These are phyloP conservation scores for Neoascia interrupta DNA, from an alignment of 2,888 invertebrate species.

Conservation along the genomic window DNA sequence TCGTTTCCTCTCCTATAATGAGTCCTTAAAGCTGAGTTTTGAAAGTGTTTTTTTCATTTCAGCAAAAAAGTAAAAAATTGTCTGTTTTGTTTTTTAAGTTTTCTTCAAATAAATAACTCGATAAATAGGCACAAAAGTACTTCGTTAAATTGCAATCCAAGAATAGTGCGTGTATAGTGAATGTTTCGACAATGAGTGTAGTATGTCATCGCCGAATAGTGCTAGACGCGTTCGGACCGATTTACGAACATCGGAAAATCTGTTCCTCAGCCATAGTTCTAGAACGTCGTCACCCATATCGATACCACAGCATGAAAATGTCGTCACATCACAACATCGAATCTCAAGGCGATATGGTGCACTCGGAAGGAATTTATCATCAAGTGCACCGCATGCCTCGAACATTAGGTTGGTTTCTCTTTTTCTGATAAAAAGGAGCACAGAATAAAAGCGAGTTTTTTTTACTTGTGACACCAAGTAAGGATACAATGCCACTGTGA, in stretches of 20 bases:
- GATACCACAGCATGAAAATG: constrained; percentile 43
- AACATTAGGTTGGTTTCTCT: constrained; percentile 51
- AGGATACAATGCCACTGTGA: too few species aligned
- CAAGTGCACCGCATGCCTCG: constrained; percentile 72
- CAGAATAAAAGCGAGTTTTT: too few species aligned
- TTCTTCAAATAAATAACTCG: too few species aligned
- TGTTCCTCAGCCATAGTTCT: constrained; percentile 74
- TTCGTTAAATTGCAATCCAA: too few species aligned
- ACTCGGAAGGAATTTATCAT: constrained; percentile 64
- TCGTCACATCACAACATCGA: constrained; percentile 38
- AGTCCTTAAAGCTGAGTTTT: constrained; percentile 1
- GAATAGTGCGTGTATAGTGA: constrained; percentile 30
- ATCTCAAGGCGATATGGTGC: constrained; percentile 63
- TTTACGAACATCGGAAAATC: constrained; percentile 78
- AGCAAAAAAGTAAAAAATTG: constrained; percentile 16
- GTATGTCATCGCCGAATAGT: constrained; percentile 74
- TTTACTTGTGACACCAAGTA: too few species aligned
- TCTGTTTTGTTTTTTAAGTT: background rate
- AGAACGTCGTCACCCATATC: constrained; percentile 69
- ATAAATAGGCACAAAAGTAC: too few species aligned
- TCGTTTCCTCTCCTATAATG: too few species aligned
- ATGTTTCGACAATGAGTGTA: constrained; percentile 59
- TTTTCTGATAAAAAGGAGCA: too few species aligned
- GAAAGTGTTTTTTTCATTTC: background rate
- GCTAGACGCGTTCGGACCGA: constrained; percentile 79